Evolutionary conservation across 2,113 vertebrate genomes (phyloP), one percentile per base, ranked within the genome.

Genomic region (Solea senegalensis): DNA sequence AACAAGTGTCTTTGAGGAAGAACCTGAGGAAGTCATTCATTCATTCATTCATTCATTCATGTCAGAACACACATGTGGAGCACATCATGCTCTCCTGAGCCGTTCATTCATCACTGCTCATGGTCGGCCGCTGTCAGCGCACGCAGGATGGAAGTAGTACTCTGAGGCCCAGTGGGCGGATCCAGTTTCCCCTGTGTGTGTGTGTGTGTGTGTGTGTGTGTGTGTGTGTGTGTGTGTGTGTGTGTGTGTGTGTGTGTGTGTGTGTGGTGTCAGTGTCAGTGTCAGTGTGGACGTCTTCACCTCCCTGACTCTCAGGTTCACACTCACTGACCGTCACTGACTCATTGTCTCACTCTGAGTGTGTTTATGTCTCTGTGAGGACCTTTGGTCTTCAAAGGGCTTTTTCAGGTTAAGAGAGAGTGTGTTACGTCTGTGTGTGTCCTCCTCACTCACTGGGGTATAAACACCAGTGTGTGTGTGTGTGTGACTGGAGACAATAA

Each of bases 81-180:
- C 65, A 66, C 68, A 70, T 83, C 40, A 8, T n/a, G 79, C 81
- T 77, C 56, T 56, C 50, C 65, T 75, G 82, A 86, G 84, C 84
- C 56, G 40, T 58, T 84, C 86, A 89, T 91, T 87, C 88, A 92
- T 84, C 86, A 87, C 71, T 76, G 57, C 74, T 56, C 81, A 74
- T 63, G 84, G 87, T 91, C 88, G 89, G 89, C 21, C 21, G 21
- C 88, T 90, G 88, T 89, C 84, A 87, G 85, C 83, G 5, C 59
- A 72, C 54, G 78, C 72, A 74, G 72, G 74, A 81, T 88, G 88
- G 89, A 68, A 81, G 85, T 80, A 84, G 88, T 90, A 86, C 83
- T 56, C 39, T 65, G 82, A 84, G 84, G 84, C 76, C 76, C 81
- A 14, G 82, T 27, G 16, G 77, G 72, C 52, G 39, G 82, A 72